Evolutionary conservation across 2,888 invertebrate genomes (phyloP).

Genomic region (Dryobota labecula): DNA sequence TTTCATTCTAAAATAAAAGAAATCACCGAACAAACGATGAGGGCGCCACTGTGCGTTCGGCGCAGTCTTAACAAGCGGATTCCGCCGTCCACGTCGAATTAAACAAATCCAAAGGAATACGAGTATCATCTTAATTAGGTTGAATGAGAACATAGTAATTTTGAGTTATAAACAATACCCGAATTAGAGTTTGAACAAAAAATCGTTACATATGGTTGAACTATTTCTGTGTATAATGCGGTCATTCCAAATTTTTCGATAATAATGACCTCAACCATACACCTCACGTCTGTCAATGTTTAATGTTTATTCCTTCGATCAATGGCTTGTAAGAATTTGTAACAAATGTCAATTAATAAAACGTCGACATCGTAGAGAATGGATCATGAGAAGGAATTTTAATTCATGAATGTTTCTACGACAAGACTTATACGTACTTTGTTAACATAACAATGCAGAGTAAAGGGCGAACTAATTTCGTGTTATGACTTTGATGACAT

Average conservation of each 20-base stretch:
- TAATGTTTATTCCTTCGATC: slow-evolving; percentile 33
- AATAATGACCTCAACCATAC: slow-evolving; percentile 15
- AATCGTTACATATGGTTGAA: slow-evolving; percentile 29
- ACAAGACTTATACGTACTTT: slow-evolving; percentile 36
- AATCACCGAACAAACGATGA: too few species aligned
- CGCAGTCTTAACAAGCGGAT: slow-evolving; percentile 57
- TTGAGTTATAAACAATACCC: slow-evolving; percentile 59
- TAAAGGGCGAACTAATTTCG: slow-evolving; percentile 53
- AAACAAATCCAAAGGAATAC: slow-evolving; percentile 35
- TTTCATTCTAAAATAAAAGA: too few species aligned
- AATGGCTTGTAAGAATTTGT: slow-evolving; percentile 45
- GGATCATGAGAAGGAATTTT: slow-evolving; percentile 51
- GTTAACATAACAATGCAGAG: slow-evolving; percentile 44
- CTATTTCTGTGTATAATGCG: neutral
- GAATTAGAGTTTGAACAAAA: slow-evolving; percentile 34
- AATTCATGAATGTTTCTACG: slow-evolving; percentile 49
- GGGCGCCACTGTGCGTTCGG: too few species aligned
- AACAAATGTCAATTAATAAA: slow-evolving; percentile 44
- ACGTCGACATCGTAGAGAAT: slow-evolving; percentile 37
- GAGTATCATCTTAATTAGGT: slow-evolving; percentile 54
- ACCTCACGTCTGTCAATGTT: slow-evolving; percentile 33
- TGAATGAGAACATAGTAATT: slow-evolving; percentile 59
- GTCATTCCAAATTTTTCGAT: slow-evolving; percentile 8
- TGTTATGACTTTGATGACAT: slow-evolving; percentile 57
- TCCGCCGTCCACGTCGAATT: slow-evolving; percentile 33